Conservation (phyloP, 2,888 invertebrate species). For the Phortica magna region DNA sequence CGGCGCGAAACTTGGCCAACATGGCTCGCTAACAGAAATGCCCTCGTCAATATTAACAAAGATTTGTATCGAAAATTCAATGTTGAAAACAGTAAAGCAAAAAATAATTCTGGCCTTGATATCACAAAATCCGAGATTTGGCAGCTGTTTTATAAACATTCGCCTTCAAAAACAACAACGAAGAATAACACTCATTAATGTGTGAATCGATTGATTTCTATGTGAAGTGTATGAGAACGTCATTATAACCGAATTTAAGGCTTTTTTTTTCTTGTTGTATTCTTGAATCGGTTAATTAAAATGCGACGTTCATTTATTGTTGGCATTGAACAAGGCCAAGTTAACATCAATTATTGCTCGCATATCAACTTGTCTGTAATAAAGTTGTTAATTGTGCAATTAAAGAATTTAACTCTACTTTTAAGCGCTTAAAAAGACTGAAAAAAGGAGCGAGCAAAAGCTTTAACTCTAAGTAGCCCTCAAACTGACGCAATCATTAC, state of each 20-base stretch:
- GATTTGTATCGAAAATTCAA: background rate
- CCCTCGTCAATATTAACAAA: background rate
- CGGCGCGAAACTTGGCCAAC: background rate
- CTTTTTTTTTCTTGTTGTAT: background rate
- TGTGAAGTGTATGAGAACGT: background rate
- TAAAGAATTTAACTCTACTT: slow-evolving; percentile 9
- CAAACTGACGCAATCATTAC: slow-evolving; percentile 20
- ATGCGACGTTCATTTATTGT: slow-evolving; percentile 14
- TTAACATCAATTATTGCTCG: slow-evolving; percentile 50
- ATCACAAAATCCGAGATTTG: too few relatives aligned
- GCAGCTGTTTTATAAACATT: too few relatives aligned
- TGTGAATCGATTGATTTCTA: background rate
- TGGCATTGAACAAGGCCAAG: slow-evolving; percentile 49
- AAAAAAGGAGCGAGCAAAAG: slow-evolving; percentile 43
- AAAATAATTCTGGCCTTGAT: too few relatives aligned
- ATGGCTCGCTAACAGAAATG: background rate
- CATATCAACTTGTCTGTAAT: background rate
- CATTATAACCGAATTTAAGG: background rate
- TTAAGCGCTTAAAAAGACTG: background rate
- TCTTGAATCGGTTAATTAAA: slow-evolving; percentile 10
- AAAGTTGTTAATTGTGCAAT: slow-evolving; percentile 12
- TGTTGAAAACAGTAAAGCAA: background rate
- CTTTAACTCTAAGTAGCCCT: slow-evolving; percentile 32
- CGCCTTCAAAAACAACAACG: too few relatives aligned
- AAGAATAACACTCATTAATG: too few relatives aligned